Evolutionary conservation across 2,113 vertebrate genomes (phyloP).

Genomic region (Phoenicopterus ruber): DNA sequence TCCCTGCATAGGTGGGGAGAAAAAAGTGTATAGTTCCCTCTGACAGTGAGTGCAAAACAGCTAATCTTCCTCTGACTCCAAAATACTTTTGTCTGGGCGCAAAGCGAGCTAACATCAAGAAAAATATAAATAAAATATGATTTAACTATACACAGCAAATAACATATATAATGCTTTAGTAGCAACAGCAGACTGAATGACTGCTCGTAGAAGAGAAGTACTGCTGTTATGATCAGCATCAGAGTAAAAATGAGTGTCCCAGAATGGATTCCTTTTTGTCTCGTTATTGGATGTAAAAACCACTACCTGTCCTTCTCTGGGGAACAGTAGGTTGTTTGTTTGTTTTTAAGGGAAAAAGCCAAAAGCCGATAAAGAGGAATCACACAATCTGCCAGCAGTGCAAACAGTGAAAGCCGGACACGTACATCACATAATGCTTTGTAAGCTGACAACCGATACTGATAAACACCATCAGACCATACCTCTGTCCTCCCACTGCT

Average conservation of each 20-base stretch:
- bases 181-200: not conserved
- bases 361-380: not conserved
- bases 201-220: not conserved
- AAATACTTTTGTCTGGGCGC: not conserved
- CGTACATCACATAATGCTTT: not conserved
- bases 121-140: not conserved
- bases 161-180: not conserved
- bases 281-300: not conserved
- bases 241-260: not conserved
- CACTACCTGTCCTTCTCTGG: not conserved
- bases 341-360: not conserved
- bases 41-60: not conserved
- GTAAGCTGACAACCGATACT: not conserved
- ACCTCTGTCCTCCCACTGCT: not conserved
- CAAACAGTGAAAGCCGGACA: not conserved
- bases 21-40: not conserved
- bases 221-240: not conserved
- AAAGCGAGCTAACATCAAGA: not conserved
- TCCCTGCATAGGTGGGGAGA: not conserved
- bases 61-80: not conserved
- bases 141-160: not conserved
- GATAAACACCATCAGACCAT: not conserved
- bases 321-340: not conserved
- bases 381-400: not conserved
- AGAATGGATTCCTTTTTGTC: not conserved